Evolutionary conservation across 1,140 invertebrate genomes (phyloP), one percentile per base, ranked within the genome.

Genomic region (Heliconius nattereri): DNA sequence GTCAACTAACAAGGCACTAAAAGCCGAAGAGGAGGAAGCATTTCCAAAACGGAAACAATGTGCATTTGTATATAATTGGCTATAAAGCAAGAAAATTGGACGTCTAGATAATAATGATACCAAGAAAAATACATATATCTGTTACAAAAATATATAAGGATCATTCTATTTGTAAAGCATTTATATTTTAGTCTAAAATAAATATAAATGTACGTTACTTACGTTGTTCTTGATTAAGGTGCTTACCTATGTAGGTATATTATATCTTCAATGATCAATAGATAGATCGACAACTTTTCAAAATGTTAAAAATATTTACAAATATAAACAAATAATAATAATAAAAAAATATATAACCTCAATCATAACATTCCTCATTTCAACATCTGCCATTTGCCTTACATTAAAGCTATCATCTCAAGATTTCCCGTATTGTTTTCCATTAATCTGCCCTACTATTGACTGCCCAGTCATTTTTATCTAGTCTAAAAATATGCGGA

Each of bases 401-500:
- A 60, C 9, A 60, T 60, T 26, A 60, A 60, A 45, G 57, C 57
- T 35, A 71, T 19, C 26, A 71, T 71, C 70, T 40, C 71, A 73
- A 23, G 19, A 49, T 78, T 75, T 81, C 76, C 75, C 75, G 76
- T 85, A 86, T 85, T 84, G 83, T 85, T 81, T 85, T 82, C 82
- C 78, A 84, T 85, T 79, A 84, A 74, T 78, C 60, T 73, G 80
- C 82, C 81, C 82, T 81, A 84, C 80, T 78, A 75, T 29, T 57
- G 73, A 52, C 80, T 72, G 75, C 76, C 81, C 76, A 83, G 81
- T 84, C 66, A 87, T 88, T 89, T 89, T 91, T 90, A 85, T 85
- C 80, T 85, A 79, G 81, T 89, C 87, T 86, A 89, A 92, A 91
- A 89, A 90, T 91, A 91, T 87, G 86, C 87, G 88, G 84, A 83